Conservation (phyloP, 2,888 invertebrate genomes). For the Chrysolina americana region DNA sequence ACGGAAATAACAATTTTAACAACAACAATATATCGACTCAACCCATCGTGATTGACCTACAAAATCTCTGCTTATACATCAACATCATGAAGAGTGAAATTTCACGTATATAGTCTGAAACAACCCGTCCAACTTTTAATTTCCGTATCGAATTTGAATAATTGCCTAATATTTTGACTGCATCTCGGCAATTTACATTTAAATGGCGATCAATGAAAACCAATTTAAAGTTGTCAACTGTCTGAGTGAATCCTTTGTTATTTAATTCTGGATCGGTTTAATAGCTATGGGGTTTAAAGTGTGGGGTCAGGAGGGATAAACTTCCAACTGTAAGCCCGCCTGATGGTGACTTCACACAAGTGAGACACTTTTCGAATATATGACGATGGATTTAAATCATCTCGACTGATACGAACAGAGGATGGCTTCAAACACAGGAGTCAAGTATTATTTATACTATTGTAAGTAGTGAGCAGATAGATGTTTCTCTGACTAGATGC, state of each 20-base stretch:
- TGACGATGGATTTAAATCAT: conserved; percentile 38
- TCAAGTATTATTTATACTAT: background rate
- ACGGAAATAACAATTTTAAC: too few relatives aligned
- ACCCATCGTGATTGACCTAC: too few relatives aligned
- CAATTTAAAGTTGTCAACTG: conserved; percentile 71
- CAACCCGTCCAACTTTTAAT: conserved; percentile 47
- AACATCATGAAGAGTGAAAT: too few relatives aligned
- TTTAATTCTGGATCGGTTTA: conserved; percentile 68
- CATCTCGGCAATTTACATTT: conserved; percentile 70
- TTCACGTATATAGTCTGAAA: background rate
- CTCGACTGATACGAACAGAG: conserved; percentile 29
- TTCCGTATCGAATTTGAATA: conserved; percentile 58
- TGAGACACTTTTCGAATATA: conserved; percentile 50
- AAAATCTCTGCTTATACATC: too few relatives aligned
- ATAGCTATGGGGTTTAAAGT: conserved; percentile 60
- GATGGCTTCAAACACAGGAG: conserved; percentile 2
- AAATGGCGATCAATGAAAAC: conserved; percentile 69
- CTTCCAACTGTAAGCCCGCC: conserved; percentile 46
- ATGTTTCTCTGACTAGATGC: too few relatives aligned
- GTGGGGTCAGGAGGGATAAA: conserved; percentile 44
- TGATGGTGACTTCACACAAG: conserved; percentile 64
- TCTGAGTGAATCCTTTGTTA: conserved; percentile 70
- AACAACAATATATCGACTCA: too few relatives aligned
- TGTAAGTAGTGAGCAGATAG: too few relatives aligned
- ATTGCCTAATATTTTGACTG: conserved; percentile 70